Base-by-base conservation (phyloP, 1,140 invertebrate genomes). In the Hydropsyche tenuis region DNA sequence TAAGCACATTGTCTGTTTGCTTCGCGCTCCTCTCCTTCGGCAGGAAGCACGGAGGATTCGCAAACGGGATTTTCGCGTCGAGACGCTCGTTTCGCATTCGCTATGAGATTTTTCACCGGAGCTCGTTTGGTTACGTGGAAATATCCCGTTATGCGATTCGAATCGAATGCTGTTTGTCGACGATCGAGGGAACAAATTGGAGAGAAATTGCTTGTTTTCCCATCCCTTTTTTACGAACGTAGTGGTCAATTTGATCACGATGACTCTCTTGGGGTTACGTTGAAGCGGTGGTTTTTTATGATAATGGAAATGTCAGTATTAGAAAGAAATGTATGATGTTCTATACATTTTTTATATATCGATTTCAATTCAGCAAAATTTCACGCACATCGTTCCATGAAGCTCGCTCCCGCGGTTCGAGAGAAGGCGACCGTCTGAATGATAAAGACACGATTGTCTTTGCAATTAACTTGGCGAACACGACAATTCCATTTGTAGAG, bases 401-500 rank as follows among this genome's bases (percentile, higher is more conserved):
- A 51, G 60, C 30, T 6, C 43, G 16, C 30, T n/a, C 1, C 60
- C 25, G 30, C 43, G 16, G 7, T 48, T 66, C 22, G 64, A 23
- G 65, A 25, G 12, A n/a, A 30, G 64, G 0, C 43, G 60, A 51
- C 22, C 27, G 25, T 56, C 48, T 43, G 22, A 16, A 70, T 53
- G 53, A 76, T 71, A 71, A 70, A 70, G 71, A 56, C 56, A 56
- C 69, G 69, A 72, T 73, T 76, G 75, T 76, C 75, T 73, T 76
- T 30, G 75, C 75, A 77, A 77, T 77, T 73, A 74, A 72, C 60
- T 64, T 60, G 72, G 42, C 20, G 72, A 63, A 77, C 75, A 77
- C 65, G 75, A 77, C 73, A 69, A 77, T 77, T 77, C 75, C 75
- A 77, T 77, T 77, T 77, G 73, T 75, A 48, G 63, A 60, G 64